Conservation (phyloP, 92 coral and sea anemone genomes). For the Phenganax subtilis region DNA sequence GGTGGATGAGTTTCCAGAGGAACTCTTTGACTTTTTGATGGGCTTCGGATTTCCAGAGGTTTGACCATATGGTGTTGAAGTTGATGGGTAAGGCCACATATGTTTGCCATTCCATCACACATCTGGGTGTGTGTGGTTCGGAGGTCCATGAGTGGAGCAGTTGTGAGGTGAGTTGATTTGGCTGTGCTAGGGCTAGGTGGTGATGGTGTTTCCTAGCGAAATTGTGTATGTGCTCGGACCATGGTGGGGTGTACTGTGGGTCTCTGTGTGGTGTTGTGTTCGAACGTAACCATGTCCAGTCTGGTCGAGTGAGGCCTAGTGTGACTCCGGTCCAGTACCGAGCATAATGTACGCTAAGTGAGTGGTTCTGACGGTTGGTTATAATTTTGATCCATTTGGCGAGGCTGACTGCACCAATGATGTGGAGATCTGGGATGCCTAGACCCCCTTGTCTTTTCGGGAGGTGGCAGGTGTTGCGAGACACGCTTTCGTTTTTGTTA, state of each 20-base stretch:
- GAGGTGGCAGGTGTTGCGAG: not conserved
- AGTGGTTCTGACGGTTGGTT: not conserved
- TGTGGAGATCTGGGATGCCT: not conserved
- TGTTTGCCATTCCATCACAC: not conserved
- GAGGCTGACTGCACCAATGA: not conserved
- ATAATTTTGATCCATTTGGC: constrained; percentile 15
- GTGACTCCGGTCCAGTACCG: constrained; percentile 35
- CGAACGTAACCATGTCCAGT: constrained; percentile 33
- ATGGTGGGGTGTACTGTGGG: constrained; percentile 15
- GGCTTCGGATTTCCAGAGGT: not conserved
- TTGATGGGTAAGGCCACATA: not conserved
- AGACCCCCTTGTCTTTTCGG: constrained; percentile 15
- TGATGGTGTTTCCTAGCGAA: no score
- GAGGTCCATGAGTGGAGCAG: no score
- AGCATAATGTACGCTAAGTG: constrained; percentile 24
- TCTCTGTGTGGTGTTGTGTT: constrained; percentile 33
- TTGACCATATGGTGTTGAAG: constrained; percentile 8
- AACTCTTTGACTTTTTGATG: not conserved
- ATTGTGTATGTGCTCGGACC: not conserved
- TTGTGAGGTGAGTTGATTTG: no score
- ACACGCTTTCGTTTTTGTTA: not conserved
- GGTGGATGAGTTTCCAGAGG: constrained; percentile 11
- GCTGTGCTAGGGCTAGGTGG: no score
- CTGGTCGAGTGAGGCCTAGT: not conserved
- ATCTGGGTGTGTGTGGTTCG: not conserved